phyloP scores from a whole-genome alignment of 2,113 vertebrate species.

The Struthidea cinerea region DNA sequence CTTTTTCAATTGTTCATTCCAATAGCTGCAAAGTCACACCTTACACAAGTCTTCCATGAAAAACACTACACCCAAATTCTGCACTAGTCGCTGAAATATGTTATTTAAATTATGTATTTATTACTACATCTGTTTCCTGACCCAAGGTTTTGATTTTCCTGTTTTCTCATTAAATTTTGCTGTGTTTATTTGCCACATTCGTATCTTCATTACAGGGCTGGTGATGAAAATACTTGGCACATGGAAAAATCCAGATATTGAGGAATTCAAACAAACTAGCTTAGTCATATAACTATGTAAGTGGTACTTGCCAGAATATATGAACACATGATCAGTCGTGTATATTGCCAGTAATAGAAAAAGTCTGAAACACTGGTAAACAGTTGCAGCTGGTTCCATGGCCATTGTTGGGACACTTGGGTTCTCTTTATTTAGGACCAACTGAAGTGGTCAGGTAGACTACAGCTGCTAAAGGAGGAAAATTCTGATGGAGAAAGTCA shows the following conservation, averaged over 20 bases:
- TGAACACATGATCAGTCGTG: not conserved
- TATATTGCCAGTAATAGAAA: not conserved
- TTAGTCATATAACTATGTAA: not conserved
- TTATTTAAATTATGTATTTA: not conserved
- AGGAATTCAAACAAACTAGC: not conserved
- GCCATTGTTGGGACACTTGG: not conserved
- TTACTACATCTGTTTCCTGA: not conserved
- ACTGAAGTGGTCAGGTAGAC: not conserved
- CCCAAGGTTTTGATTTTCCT: not conserved
- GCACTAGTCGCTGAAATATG: not conserved
- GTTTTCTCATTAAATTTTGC: not conserved
- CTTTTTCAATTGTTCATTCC: not conserved
- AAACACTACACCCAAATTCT: not conserved
- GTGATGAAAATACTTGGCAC: not conserved
- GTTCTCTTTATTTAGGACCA: not conserved
- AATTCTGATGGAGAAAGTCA: not conserved
- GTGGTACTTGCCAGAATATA: not conserved
- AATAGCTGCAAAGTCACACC: not conserved
- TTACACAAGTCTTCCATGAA: not conserved
- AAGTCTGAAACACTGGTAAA: not conserved
- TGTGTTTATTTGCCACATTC: not conserved
- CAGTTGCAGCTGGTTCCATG: not conserved
- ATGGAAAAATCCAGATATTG: not conserved
- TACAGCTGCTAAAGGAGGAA: not conserved
- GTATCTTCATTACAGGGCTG: not conserved